phyloP scores from a whole-genome alignment of 1,140 invertebrate genomes.

The Apis laboriosa region DNA sequence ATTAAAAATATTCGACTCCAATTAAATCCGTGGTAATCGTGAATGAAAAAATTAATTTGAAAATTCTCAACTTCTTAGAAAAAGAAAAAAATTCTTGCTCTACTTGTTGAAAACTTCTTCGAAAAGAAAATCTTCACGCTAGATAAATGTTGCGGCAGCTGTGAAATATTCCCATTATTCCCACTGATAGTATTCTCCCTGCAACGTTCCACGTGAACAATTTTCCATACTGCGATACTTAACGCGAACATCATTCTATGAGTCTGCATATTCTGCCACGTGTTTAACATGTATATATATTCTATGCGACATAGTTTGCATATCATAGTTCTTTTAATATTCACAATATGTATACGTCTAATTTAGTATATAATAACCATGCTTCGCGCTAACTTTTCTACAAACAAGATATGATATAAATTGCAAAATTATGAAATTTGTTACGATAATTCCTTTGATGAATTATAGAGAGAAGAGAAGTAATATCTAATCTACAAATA shows the following conservation, averaged over 20 bases:
- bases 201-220: slow-evolving; percentile 39
- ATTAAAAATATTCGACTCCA: neutral
- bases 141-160: slow-evolving; percentile 20
- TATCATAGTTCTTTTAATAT: slow-evolving; percentile 27
- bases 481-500: too few species aligned
- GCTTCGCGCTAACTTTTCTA: neutral
- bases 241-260: slow-evolving; percentile 33
- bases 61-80: too few species aligned
- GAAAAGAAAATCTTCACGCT: neutral
- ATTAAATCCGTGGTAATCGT: neutral
- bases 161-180: slow-evolving; percentile 30
- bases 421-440: neutral
- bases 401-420: neutral
- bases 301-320: slow-evolving; percentile 25
- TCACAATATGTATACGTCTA: neutral
- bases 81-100: neutral
- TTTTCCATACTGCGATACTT: slow-evolving; percentile 42
- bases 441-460: neutral
- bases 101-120: neutral
- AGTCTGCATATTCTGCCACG: neutral
- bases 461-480: too few species aligned
- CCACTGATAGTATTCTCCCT: slow-evolving; percentile 3
- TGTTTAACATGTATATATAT: slow-evolving; percentile 11
- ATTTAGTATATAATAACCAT: neutral
- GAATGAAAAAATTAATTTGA: too few species aligned